Evolutionary conservation across 2,888 invertebrate genomes (phyloP).

Genomic region (Apodemia zela): DNA sequence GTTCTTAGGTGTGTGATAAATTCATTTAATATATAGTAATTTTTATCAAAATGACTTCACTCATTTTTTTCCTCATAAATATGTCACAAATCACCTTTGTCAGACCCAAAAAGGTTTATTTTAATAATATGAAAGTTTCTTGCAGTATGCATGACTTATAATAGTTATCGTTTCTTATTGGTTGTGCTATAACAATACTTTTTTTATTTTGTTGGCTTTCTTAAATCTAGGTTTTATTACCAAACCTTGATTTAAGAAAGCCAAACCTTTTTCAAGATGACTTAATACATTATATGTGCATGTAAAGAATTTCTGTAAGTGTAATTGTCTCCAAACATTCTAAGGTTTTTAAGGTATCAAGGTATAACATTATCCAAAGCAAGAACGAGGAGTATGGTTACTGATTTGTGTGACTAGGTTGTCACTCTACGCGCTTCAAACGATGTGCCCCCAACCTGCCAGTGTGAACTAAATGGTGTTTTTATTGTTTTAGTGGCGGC

Average conservation of each 20-base stretch:
- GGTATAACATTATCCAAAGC: constrained; percentile 78
- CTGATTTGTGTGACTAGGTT: constrained; percentile 75
- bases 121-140: no score
- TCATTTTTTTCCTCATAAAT: neutral
- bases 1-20: neutral
- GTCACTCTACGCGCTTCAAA: constrained; percentile 78
- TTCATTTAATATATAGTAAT: neutral
- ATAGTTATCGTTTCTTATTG: neutral
- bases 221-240: neutral
- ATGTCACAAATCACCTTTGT: no score
- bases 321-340: constrained; percentile 40
- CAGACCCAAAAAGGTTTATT: no score
- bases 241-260: no score
- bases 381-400: constrained; percentile 74
- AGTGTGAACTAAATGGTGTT: constrained; percentile 86
- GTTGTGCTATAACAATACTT: neutral
- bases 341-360: constrained; percentile 75
- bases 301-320: constrained; percentile 29
- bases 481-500: constrained; percentile 96
- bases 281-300: constrained; percentile 26
- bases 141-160: no score
- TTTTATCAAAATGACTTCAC: neutral
- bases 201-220: neutral
- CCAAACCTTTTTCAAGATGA: constrained; percentile 32
- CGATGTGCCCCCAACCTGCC: constrained; percentile 79